These are phyloP conservation scores for Chrysemys picta DNA, from an alignment of 2,113 vertebrate genomes.

Conservation along the genomic window DNA sequence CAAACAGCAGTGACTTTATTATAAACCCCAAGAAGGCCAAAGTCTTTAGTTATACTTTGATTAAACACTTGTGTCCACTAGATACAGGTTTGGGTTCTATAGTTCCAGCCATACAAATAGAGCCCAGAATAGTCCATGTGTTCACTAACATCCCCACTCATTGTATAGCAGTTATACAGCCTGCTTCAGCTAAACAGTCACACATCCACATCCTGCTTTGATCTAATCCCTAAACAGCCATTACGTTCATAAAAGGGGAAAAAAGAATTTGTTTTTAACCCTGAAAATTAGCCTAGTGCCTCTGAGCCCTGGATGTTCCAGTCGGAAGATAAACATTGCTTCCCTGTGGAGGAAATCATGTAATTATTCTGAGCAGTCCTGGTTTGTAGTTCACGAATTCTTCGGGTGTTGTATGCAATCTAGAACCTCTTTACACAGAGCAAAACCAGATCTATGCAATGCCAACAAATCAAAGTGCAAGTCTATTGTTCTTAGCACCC, in stretches of 20 bases:
- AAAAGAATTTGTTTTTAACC: neutral
- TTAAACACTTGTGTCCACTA: neutral
- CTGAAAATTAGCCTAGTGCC: neutral
- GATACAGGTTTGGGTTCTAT: too few species aligned
- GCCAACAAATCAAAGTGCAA: slow-evolving; percentile 4
- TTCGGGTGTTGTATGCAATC: neutral
- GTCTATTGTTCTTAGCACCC: neutral
- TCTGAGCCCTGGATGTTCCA: neutral
- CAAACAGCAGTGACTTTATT: neutral
- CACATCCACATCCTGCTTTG: neutral
- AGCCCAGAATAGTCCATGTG: neutral
- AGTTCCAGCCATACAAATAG: neutral
- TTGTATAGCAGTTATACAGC: neutral
- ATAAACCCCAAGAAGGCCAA: neutral
- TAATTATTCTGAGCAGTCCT: neutral
- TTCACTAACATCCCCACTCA: neutral
- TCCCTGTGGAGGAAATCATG: neutral
- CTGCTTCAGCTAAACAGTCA: neutral
- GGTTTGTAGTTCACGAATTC: neutral
- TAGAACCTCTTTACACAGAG: neutral
- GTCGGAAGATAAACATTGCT: neutral
- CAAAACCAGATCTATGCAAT: neutral
- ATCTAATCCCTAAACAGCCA: neutral
- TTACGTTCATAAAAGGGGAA: neutral
- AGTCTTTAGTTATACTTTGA: neutral